Evolutionary conservation across 2,888 invertebrate species (phyloP), one percentile per base, ranked within the genome.

Genomic region (Steromphala cineraria): DNA sequence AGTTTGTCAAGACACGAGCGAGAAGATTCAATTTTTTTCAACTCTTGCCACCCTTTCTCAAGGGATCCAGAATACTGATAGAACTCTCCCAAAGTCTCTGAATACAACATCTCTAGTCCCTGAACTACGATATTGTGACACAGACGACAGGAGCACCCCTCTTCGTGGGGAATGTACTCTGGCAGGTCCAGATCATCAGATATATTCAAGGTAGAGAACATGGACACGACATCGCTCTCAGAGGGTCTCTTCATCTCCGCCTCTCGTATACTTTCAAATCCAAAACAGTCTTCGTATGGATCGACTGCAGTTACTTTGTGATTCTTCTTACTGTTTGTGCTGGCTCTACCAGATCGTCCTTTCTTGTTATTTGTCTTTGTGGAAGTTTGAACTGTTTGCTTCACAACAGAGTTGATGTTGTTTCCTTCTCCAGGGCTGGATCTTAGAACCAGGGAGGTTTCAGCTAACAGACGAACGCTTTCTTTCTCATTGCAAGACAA

Each of bases 211-310:
- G 28, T 24, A 24, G 62, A 62, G 24, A 24, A 28, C 62, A 62
- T 21, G 24, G 62, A 62, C 28, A 28, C 62, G 24, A 62, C 62
- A 62, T 62, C 62, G 17, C 62, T 28, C 62, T 62, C 62, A 1
- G 62, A 62, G 15, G 62, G 62, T 62, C 62, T 62, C 62, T 62
- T 62, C 24, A 74, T 28, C 28, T 36, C 71, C 1, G 74, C 74
- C 28, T 79, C 79, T 55, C 79, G 67, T 15, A 79, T 53, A 74
- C 81, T 67, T 28, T 84, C 56, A 71, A 85, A 83, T 19, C 85
- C 85, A 82, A 84, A 82, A 67, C 79, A 79, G 10, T 81, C 82
- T n/a, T 56, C 62, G 46, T 7, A 31, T 67, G 36, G 7, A 24
- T 21, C 24, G 19, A 19, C 53, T 19, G 46, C 52, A 19, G n/a